Conservation (phyloP, 2,113 vertebrate species). For the Clarias macrocephalus region DNA sequence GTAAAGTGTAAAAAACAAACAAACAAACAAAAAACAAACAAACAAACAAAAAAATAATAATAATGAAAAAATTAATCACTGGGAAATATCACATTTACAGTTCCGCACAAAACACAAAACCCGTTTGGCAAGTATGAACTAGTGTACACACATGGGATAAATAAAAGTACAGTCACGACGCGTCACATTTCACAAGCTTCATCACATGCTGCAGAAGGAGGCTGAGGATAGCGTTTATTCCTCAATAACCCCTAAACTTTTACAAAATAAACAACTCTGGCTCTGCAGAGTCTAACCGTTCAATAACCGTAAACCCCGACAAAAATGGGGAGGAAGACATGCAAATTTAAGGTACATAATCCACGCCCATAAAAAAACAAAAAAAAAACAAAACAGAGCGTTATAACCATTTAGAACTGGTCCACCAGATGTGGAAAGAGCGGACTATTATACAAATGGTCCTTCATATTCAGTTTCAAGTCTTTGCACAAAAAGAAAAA, state of each 20-base stretch:
- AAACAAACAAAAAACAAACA: not conserved
- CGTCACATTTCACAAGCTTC: conserved; percentile 72
- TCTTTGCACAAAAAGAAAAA: conserved; percentile 75
- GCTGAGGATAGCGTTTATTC: conserved; percentile 75
- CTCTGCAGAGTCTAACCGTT: not conserved
- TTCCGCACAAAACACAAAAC: conserved; percentile 65
- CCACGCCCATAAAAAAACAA: conserved; percentile 75
- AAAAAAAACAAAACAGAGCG: conserved; percentile 67
- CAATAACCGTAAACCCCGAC: conserved; percentile 78
- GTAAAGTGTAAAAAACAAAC: conserved; percentile 40
- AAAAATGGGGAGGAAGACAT: conserved; percentile 88
- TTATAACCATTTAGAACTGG: conserved; percentile 61
- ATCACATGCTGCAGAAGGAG: conserved; percentile 84
- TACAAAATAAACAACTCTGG: conserved; percentile 72
- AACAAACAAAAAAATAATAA: not conserved
- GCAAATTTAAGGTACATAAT: conserved; percentile 81
- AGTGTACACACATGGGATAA: conserved; percentile 72
- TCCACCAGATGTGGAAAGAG: conserved; percentile 58
- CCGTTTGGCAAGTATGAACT: conserved; percentile 73
- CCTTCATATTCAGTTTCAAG: conserved; percentile 77
- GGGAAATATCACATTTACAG: conserved; percentile 56
- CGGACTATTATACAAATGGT: conserved; percentile 70
- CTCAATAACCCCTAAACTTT: conserved; percentile 74
- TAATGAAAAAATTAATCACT: not conserved
- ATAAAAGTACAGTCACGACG: conserved; percentile 78